Percentiles rank a stretch among this genome's conserved stretches.
Conservation (phyloP, 2,888 invertebrate species). For the Drosophila histrio region DNA sequence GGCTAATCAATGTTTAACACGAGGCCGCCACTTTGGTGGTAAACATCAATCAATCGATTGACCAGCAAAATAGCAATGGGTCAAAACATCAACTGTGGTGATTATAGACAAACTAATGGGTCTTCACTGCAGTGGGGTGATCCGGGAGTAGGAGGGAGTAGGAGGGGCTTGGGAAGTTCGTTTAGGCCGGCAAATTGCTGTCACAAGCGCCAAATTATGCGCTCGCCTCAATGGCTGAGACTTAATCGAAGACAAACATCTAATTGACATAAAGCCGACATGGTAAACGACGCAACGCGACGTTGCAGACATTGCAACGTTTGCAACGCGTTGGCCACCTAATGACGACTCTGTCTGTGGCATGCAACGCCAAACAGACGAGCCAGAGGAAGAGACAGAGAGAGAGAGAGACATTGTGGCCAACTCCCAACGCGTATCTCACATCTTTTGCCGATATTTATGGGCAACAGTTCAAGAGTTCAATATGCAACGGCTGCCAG, state of each 20-base stretch:
- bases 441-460: conserved; percentile 74
- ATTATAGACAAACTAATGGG: conserved; percentile 11
- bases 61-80: conserved; percentile 24
- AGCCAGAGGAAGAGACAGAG: conserved; percentile 2
- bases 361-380: background rate
- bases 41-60: conserved; percentile 60
- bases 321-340: conserved; percentile 21
- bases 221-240: conserved; percentile 46
- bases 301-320: conserved; percentile 5
- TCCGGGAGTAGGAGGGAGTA: background rate
- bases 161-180: background rate
- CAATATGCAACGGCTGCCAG: conserved; percentile 44
- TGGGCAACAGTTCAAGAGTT: conserved; percentile 74
- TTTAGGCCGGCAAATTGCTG: conserved; percentile 65
- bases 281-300: conserved; percentile 57
- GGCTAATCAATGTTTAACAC: conserved; percentile 71
- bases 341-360: conserved; percentile 52
- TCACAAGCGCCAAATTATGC: conserved; percentile 73
- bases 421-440: conserved; percentile 55
- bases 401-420: conserved; percentile 7
- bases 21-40: conserved; percentile 35
- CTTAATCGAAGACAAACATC: conserved; percentile 75
- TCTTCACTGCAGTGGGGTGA: background rate
- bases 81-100: conserved; percentile 22
- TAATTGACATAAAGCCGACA: conserved; percentile 78